Evolutionary conservation across 1,140 invertebrate species (phyloP), one percentile per base, ranked within the genome.

Genomic region (Drosophila kanapiae): DNA sequence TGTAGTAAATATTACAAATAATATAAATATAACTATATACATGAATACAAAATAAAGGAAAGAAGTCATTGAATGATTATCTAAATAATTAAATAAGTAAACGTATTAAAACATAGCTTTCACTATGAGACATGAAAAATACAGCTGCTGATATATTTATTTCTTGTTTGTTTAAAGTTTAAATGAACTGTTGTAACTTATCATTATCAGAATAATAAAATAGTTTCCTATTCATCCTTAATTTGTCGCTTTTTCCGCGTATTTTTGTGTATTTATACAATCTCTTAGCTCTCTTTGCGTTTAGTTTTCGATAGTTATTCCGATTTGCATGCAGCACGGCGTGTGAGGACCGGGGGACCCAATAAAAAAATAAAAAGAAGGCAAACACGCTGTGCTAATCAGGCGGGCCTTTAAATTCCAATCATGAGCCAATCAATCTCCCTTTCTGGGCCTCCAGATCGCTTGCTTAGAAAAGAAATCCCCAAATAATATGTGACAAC

Each of bases 311-410:
- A 69, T 75, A 75, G 78, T 80, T 80, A 45, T 79, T 79, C 18
- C 74, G 65, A 75, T 80, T 80, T 54, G 67, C 67, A 80, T 80
- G 77, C 78, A 45, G 70, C 78, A 49, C 78, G 75, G 45, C 63
- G 67, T 75, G 69, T 47, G 31, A 33, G 2, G 11, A 16, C 7
- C 40, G 47, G 16, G 23, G 23, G 51, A 16, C 53, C 42, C 45
- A 53, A 67, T 54, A 35, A 80, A 67, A 62, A 38, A 64, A 49
- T 48, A 53, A 18, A 31, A 14, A 48, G 27, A 48, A 54, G 27
- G 14, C 57, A 53, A 37, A 31, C 18, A 45, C 35, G 40, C 68
- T 48, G 59, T 51, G 49, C 74, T 70, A 48, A 67, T 67, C 31
- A 61, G 43, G 8, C 45, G 53, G n/a, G 16, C 43, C 51, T 62